phyloP scores from a whole-genome alignment of 2,888 invertebrate species.

The Drosophila mimetica region DNA sequence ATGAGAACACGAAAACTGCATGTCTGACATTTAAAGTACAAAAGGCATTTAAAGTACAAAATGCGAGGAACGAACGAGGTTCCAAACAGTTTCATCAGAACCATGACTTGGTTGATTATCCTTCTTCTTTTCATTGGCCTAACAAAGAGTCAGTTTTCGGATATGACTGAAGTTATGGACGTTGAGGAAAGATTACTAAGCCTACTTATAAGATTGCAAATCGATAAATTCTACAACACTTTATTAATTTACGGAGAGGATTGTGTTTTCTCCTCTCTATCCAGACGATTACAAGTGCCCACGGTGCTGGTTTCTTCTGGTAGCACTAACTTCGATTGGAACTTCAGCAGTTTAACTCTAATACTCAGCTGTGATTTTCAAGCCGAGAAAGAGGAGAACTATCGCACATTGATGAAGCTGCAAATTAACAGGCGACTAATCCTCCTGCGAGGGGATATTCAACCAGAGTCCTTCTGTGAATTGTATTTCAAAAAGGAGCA shows the following conservation, averaged over 20 bases:
- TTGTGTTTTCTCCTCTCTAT: conserved; percentile 48
- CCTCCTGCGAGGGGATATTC: not conserved
- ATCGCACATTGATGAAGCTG: conserved; percentile 10
- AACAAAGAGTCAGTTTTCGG: not conserved
- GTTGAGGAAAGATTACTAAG: not conserved
- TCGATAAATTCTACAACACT: conserved; percentile 11
- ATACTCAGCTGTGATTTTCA: conserved; percentile 19
- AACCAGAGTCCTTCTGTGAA: conserved; percentile 31
- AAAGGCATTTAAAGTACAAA: not conserved
- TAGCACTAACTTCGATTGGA: conserved; percentile 25
- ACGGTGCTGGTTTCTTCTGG: conserved; percentile 18
- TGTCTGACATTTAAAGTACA: not conserved
- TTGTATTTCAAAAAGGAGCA: conserved; percentile 34
- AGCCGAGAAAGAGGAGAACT: conserved; percentile 19
- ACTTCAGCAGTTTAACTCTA: conserved; percentile 18
- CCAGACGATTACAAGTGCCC: conserved; percentile 14
- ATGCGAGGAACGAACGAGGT: not conserved
- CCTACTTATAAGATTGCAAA: not conserved
- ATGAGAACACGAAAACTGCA: not conserved
- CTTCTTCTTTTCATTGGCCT: not conserved
- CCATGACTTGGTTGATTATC: not conserved
- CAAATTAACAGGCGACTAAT: conserved; percentile 46
- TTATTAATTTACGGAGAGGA: conserved; percentile 51
- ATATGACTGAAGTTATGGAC: not conserved
- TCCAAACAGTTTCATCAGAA: not conserved